phyloP scores from a whole-genome alignment of 2,797 vertebrate genomes.

The Melanogrammus aeglefinus region DNA sequence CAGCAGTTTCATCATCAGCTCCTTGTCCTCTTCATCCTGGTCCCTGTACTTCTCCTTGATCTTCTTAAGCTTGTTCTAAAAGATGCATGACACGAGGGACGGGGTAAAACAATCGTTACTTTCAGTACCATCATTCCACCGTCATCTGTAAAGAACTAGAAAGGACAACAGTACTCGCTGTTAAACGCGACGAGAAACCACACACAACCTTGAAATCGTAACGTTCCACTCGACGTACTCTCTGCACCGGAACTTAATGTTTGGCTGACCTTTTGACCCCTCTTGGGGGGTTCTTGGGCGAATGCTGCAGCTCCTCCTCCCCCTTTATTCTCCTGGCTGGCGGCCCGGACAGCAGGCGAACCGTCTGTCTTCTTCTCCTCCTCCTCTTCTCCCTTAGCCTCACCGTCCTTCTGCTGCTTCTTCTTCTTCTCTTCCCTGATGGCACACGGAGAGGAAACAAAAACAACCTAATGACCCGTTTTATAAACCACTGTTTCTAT shows the following conservation, averaged over 20 bases:
- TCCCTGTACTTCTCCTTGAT: conserved; percentile 99
- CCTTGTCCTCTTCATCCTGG: conserved; percentile 97
- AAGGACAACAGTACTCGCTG: not conserved
- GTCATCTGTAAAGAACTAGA: not conserved
- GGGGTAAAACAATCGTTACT: not conserved
- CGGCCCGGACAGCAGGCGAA: conserved; percentile 19
- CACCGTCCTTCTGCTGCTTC: conserved; percentile 74
- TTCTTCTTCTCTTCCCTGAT: conserved; percentile 91
- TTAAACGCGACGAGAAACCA: too few relatives aligned
- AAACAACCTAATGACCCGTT: not conserved
- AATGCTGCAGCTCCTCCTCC: conserved; percentile 44
- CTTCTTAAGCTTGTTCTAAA: conserved; percentile 95
- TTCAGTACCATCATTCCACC: not conserved
- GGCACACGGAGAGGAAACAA: conserved; percentile 13
- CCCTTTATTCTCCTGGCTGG: conserved; percentile 56
- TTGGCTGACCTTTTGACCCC: conserved; percentile 86
- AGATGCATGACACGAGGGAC: not conserved
- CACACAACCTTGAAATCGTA: not conserved
- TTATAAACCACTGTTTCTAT: not conserved
- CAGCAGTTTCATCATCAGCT: conserved; percentile 95
- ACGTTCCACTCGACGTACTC: not conserved
- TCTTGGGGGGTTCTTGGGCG: conserved; percentile 77
- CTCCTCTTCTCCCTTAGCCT: conserved; percentile 48
- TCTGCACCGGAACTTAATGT: not conserved
- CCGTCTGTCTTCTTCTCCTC: conserved; percentile 64